Conservation (phyloP, 2,888 invertebrate species). For the Machimus atricapillus region DNA sequence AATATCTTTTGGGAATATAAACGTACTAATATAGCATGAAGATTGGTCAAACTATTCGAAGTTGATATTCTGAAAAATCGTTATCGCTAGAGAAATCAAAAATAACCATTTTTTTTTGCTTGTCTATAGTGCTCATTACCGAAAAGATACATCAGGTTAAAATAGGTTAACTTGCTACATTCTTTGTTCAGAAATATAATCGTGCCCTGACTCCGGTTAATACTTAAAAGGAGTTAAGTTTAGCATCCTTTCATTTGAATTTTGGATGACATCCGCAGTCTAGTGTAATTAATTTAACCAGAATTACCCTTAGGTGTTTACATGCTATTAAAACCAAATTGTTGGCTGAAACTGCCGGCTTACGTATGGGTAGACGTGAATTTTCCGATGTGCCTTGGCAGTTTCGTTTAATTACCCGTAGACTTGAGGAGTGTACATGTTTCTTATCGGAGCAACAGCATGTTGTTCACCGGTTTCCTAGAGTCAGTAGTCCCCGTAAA, state of each 20-base stretch:
- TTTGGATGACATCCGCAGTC: not conserved
- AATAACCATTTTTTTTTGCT: not conserved
- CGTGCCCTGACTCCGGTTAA: not conserved
- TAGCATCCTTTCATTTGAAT: not conserved
- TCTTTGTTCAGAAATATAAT: not conserved
- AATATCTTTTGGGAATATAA: too few relatives aligned
- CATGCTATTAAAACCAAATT: not conserved
- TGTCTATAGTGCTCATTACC: not conserved
- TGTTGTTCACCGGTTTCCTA: not conserved
- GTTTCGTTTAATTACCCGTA: not conserved
- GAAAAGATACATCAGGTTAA: not conserved
- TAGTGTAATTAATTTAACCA: not conserved
- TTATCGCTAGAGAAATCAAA: not conserved
- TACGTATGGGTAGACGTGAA: not conserved
- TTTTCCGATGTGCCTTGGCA: not conserved
- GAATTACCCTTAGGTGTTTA: not conserved
- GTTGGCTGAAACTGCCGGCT: not conserved
- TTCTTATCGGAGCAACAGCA: not conserved
- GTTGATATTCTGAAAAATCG: too few relatives aligned
- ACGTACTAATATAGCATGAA: too few relatives aligned
- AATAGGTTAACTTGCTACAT: not conserved
- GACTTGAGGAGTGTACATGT: not conserved
- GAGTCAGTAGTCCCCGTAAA: not conserved
- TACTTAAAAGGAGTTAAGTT: not conserved
- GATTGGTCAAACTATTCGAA: too few relatives aligned